Evolutionary conservation across 2,113 vertebrate genomes (phyloP), one percentile per base, ranked within the genome.

Genomic region (Pelobates fuscus): DNA sequence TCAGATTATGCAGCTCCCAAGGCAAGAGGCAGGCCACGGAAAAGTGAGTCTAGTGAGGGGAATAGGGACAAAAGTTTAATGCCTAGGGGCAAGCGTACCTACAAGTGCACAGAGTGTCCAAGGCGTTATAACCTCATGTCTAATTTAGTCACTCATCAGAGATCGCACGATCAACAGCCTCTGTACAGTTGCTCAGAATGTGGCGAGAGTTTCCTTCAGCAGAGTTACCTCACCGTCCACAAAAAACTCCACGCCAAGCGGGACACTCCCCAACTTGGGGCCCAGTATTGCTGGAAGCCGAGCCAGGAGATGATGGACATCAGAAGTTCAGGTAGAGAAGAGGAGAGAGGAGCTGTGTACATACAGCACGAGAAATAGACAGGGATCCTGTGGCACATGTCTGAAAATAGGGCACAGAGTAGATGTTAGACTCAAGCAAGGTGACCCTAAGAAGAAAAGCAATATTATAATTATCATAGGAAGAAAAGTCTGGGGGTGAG

Each of bases 121-220:
- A 68, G 73, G 57, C 73, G 73, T 8, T 77, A 77, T 24, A 77
- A 77, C 43, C 61, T 77, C 26, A 77, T 77, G 73, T 77, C 73
- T 15, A 77, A 77, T 58, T 27, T 77, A 15, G 73, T 68, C 17
- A 63, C 73, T 14, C 73, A 77, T 55, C 73, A 77, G 65, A 67
- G 59, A 44, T 77, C 73, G 17, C 73, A 77, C 30, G 73, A 77
- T 15, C 65, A 44, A 1, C 73, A 77, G 41, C 32, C 65, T 21
- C 41, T 77, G 57, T 67, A 77, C 43, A 68, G 52, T n/a, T 77
- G 73, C 27, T 60, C 67, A 20, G 64, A 77, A 27, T 77, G 73
- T 2, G 73, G 73, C 32, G 73, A 77, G 26, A 59, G 64, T 29
- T 77, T 77, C 27, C 73, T 77, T n/a, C 73, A 77, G 27, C 73